These are phyloP conservation scores for Xestia xanthographa DNA, from an alignment of 2,888 invertebrate genomes.

Conservation along the genomic window DNA sequence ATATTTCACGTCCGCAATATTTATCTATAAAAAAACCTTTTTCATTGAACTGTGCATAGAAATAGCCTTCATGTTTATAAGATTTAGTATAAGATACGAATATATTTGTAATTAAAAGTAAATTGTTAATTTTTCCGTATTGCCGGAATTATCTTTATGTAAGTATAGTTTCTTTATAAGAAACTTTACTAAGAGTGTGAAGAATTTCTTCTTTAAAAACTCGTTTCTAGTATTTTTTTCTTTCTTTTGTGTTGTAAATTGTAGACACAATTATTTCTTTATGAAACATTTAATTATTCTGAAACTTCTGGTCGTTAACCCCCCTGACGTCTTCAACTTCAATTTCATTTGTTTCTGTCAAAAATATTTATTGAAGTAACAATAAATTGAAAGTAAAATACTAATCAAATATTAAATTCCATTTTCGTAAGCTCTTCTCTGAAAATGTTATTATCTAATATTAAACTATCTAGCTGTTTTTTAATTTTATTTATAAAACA, in stretches of 20 bases:
- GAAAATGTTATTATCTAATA: neutral
- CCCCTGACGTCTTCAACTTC: neutral
- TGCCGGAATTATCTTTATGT: conserved; percentile 68
- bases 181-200: conserved; percentile 27
- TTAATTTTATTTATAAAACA: too few species aligned
- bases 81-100: conserved; percentile 53
- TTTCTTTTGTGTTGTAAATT: neutral
- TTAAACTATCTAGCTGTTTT: neutral
- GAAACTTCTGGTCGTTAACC: neutral
- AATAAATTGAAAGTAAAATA: neutral
- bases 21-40: conserved; percentile 44
- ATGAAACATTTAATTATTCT: neutral
- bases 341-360: neutral
- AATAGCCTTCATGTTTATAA: conserved; percentile 65
- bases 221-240: neutral
- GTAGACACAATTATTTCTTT: neutral
- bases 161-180: conserved; percentile 71
- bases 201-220: neutral
- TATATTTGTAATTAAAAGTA: conserved; percentile 61
- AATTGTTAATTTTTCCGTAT: conserved; percentile 54
- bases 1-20: conserved; percentile 44
- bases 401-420: neutral
- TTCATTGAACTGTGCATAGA: conserved; percentile 68
- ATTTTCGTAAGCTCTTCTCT: neutral
- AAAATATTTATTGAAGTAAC: neutral